A percentile compares a stretch with the other conserved stretches of the same genome.
phyloP scores from a whole-genome alignment of 2,113 vertebrate genomes.

The Neodontobutis hainanensis region DNA sequence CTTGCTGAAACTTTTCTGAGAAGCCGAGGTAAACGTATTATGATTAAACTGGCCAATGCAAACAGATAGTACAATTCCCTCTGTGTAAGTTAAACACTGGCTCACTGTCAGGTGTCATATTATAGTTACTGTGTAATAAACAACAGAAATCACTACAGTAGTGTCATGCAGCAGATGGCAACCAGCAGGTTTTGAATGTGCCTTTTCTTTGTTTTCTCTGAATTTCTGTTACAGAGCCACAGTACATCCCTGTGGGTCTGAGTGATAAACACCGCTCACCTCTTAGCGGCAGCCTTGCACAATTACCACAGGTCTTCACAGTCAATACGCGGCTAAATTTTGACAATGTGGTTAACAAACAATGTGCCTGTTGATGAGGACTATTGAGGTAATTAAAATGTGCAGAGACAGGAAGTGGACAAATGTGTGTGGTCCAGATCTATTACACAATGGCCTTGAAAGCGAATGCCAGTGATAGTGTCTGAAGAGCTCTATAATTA shows the following conservation, averaged over 20 bases:
- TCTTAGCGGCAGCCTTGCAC: slow-evolving; percentile 20
- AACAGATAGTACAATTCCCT: slow-evolving; percentile 22
- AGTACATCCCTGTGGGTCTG: slow-evolving; percentile 13
- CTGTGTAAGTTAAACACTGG: slow-evolving; percentile 13
- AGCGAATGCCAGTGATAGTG: too few species aligned
- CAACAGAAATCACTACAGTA: slow-evolving; percentile 20
- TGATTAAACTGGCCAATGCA: slow-evolving; percentile 31
- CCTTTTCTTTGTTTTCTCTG: slow-evolving; percentile 8
- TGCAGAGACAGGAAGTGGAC: slow-evolving; percentile 9
- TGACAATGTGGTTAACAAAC: slow-evolving; percentile 14
- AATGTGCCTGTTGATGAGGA: slow-evolving; percentile 6
- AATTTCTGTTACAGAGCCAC: slow-evolving; percentile 12
- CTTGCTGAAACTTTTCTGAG: slow-evolving; percentile 24
- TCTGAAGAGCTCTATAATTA: too few species aligned
- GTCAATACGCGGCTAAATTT: slow-evolving; percentile 19
- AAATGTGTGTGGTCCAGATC: not conserved
- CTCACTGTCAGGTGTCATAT: slow-evolving; percentile 19
- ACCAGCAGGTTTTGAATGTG: slow-evolving; percentile 1
- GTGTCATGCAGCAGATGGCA: slow-evolving; percentile 14
- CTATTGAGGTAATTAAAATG: slow-evolving; percentile 36
- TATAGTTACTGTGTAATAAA: slow-evolving; percentile 13
- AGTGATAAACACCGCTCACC: slow-evolving; percentile 33
- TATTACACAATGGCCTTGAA: too few species aligned
- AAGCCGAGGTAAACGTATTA: slow-evolving; percentile 3
- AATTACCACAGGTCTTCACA: slow-evolving; percentile 14